Base-by-base conservation (phyloP, 2,113 vertebrate genomes). In the Rhinolophus ferrumequinum region DNA sequence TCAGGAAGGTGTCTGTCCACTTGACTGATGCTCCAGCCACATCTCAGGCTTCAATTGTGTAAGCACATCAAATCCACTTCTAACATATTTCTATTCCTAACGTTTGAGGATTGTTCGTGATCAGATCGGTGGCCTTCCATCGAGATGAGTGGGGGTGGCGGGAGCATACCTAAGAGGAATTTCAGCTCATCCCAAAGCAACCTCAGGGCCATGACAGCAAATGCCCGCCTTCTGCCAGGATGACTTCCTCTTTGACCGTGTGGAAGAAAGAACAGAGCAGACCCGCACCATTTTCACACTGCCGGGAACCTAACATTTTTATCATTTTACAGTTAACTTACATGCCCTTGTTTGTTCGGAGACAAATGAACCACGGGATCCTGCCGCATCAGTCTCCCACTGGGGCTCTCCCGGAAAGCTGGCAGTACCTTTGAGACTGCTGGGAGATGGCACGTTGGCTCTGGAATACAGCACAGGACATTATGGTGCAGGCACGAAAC, bases 341-440 rank as follows among this genome's bases (percentile, higher is more conserved):
- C 99, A 98, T 99, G 99, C 67, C 98, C 98, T 98, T 98, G 99
- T 94, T 99, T 99, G 98, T 99, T 99, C 24, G 99, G 99, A 98
- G 99, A 99, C 96, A 99, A 93, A 86, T 99, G 99, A 72, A 99
- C 98, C 92, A 99, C 99, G 0, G 99, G 99, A 96, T 99, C 99
- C 94, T 99, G 98, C 18, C 99, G 98, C 98, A 99, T 99, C 80
- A 99, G 92, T 95, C 99, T 99, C 95, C 99, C 99, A 35, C 99
- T 99, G 8, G 99, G 99, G 96, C 99, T 99, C 94, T 99, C 99
- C 97, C 99, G 97, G 98, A 99, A 99, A 93, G 99, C 98, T 0
- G 99, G 99, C 96, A 99, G 98, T 5, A 99, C 99, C 96, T 99
- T 99, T 2, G 99, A 99, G 60, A 99, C 98, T n/a, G 99, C 99